Percentiles rank a stretch among this genome's conserved stretches.
These are phyloP conservation scores for Falco naumanni DNA, from an alignment of 2,797 vertebrate species.

Conservation along the genomic window DNA sequence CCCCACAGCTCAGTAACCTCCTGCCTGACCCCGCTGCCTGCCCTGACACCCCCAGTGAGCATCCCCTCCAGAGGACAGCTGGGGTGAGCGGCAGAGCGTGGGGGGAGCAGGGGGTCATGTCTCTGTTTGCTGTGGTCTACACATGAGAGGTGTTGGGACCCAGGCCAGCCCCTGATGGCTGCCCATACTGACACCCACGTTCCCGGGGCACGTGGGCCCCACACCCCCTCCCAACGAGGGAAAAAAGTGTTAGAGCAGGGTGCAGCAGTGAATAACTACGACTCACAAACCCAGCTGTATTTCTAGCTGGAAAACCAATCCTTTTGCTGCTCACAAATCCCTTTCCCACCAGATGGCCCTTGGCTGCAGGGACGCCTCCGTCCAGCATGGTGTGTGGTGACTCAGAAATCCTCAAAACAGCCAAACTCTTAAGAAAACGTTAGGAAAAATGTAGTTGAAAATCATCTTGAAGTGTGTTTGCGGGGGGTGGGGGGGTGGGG, in stretches of 20 bases:
- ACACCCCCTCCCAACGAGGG: fast-evolving
- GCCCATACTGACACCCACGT: fast-evolving
- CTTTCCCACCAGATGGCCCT: background rate
- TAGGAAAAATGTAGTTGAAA: background rate
- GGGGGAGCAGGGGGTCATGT: background rate
- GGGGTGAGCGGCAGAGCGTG: background rate
- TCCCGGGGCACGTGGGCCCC: fast-evolving
- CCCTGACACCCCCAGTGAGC: too few species aligned
- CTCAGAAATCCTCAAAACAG: background rate
- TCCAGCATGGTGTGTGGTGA: background rate
- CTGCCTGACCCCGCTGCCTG: too few species aligned
- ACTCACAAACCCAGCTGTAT: background rate
- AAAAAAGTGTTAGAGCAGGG: background rate
- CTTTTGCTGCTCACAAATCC: background rate
- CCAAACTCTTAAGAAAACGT: background rate
- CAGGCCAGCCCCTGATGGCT: too few species aligned
- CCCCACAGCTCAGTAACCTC: background rate
- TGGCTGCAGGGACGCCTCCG: background rate
- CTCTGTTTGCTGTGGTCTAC: background rate
- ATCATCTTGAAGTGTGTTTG: background rate
- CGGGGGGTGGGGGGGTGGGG: too few species aligned
- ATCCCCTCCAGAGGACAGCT: background rate
- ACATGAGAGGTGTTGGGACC: background rate
- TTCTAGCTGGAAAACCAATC: background rate
- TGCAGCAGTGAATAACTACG: background rate